A percentile compares a stretch with the other conserved stretches of the same genome.
Conservation (phyloP, 2,888 invertebrate genomes). For the Sphaeridia pumilis region DNA sequence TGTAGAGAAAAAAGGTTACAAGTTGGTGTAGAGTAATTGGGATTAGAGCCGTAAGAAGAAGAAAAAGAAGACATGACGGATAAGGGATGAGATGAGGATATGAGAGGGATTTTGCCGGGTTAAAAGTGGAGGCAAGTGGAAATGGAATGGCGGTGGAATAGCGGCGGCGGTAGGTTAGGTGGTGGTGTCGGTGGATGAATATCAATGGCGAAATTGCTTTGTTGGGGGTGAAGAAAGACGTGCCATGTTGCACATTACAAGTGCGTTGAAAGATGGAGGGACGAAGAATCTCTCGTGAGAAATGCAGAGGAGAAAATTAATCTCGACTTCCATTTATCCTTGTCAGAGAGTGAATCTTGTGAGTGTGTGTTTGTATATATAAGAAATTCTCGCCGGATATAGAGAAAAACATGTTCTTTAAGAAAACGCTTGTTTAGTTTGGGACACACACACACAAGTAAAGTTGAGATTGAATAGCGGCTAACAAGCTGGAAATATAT, state of each 20-base stretch:
- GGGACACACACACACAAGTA: too few relatives aligned
- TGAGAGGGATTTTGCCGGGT: not conserved
- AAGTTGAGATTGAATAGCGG: too few relatives aligned
- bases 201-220: not conserved
- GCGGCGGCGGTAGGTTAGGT: not conserved
- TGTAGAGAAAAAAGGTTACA: too few relatives aligned
- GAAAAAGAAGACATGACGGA: not conserved
- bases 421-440: too few relatives aligned
- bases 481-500: too few relatives aligned
- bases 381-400: too few relatives aligned
- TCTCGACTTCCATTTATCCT: slow-evolving; percentile 37
- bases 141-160: not conserved
- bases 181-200: not conserved
- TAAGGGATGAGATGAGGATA: not conserved
- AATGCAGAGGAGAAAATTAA: slow-evolving; percentile 37
- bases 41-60: too few relatives aligned
- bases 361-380: too few relatives aligned
- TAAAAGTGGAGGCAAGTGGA: not conserved
- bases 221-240: not conserved
- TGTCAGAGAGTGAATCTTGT: slow-evolving; percentile 31
- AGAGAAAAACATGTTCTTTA: too few relatives aligned
- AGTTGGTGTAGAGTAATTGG: too few relatives aligned
- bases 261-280: slow-evolving; percentile 11
- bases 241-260: not conserved
- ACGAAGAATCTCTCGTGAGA: slow-evolving; percentile 36